Evolutionary conservation across 1,140 invertebrate genomes (phyloP).

Genomic region (Agrilus planipennis): DNA sequence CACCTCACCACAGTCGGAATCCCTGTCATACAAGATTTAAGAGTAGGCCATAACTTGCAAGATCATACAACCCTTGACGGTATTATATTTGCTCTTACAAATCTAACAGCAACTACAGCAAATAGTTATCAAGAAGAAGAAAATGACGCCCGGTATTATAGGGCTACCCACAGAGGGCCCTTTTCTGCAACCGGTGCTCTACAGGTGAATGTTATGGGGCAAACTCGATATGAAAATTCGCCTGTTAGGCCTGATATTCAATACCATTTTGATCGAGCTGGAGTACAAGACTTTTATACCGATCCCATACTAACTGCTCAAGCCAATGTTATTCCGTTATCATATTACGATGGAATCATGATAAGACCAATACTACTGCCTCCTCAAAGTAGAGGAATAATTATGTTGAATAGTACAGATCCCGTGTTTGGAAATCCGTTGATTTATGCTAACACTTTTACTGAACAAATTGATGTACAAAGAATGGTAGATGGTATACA

Average conservation of each 20-base stretch:
- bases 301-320: conserved; percentile 34
- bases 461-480: conserved; percentile 36
- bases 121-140: conserved; percentile 19
- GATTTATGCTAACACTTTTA: conserved; percentile 48
- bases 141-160: conserved; percentile 38
- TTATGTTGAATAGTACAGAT: conserved; percentile 39
- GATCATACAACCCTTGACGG: conserved; percentile 52
- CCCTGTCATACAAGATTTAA: conserved; percentile 50
- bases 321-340: conserved; percentile 25
- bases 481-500: conserved; percentile 35
- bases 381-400: conserved; percentile 42
- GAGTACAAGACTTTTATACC: conserved; percentile 22
- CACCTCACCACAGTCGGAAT: conserved; percentile 54
- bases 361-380: conserved; percentile 28
- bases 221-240: conserved; percentile 19
- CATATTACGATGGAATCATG: conserved; percentile 33
- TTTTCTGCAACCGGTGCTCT: conserved; percentile 32
- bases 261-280: conserved; percentile 41
- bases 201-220: conserved; percentile 33
- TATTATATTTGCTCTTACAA: conserved; percentile 40
- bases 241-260: conserved; percentile 43
- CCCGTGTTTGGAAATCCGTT: conserved; percentile 42
- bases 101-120: conserved; percentile 25
- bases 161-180: conserved; percentile 28
- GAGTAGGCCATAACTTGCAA: conserved; percentile 66